Evolutionary conservation across 2,797 vertebrate species (phyloP).

Genomic region (Apogon talboti): DNA sequence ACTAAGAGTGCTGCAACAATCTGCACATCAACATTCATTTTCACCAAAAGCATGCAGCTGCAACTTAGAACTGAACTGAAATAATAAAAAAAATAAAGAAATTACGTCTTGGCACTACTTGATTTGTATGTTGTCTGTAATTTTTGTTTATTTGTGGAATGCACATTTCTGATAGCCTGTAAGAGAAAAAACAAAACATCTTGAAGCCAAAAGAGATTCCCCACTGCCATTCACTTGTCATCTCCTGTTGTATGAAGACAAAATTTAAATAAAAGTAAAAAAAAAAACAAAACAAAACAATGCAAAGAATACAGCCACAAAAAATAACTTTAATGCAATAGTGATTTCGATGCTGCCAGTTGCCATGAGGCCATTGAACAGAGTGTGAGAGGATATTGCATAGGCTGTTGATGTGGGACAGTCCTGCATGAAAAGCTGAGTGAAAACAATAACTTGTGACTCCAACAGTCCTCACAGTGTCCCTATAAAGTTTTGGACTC

Average conservation of each 20-base stretch:
- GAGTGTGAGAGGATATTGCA: constrained; percentile 74
- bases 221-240: not conserved
- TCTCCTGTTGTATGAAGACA: not conserved
- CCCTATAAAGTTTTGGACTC: constrained; percentile 27
- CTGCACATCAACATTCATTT: too few species aligned
- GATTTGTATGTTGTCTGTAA: too few species aligned
- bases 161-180: too few species aligned
- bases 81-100: too few species aligned
- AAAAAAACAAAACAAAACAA: constrained; percentile 31
- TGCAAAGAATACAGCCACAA: constrained; percentile 60
- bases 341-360: constrained; percentile 66
- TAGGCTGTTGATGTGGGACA: constrained; percentile 75
- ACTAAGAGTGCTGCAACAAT: too few species aligned
- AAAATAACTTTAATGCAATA: constrained; percentile 75
- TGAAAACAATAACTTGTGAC: constrained; percentile 51
- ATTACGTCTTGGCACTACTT: too few species aligned
- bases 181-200: too few species aligned
- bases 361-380: constrained; percentile 58
- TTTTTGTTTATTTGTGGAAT: too few species aligned
- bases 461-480: constrained; percentile 26
- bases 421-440: constrained; percentile 59
- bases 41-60: too few species aligned
- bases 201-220: not conserved
- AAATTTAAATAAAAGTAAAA: too few species aligned
- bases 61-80: too few species aligned